Base-by-base conservation (phyloP, 2,888 invertebrate genomes). In the Sinhomidia bicolor region DNA sequence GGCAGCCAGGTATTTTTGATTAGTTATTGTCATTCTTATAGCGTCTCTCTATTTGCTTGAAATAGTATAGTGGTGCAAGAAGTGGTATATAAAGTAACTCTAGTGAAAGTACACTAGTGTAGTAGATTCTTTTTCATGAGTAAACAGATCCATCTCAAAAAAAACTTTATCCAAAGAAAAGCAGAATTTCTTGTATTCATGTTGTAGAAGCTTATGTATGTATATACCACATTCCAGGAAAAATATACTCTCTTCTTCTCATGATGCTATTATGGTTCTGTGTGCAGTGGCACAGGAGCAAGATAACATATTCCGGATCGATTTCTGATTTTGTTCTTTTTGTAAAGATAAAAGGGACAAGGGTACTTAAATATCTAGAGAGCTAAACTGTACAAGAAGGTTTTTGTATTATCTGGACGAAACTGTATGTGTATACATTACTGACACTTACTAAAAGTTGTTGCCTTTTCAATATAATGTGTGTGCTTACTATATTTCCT, bases 11-110 rank as follows among this genome's bases (percentile, higher is more conserved):
- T 51, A 26, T 29, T 47, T 80, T 80, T 78, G 79, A 60, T 80
- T 80, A 80, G 79, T 60, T 80, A 41, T n/a, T 80, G 60, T n/a
- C 79, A 60, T 57, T 60, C 57, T 41, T 41, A 41, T 17, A 57
- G 7, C 26, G 74, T 47, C 5, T 23, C 47, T 26, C 23, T n/a
- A n/a, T n/a, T n/a, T 74, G 47, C 32, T 74, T 5, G 20, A 44
- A 71, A 23, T 44, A 20, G 32, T 29, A 51, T 9, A 51, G 57
- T 54, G 2, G 23, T 4, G 20, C 6, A 54, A 54, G 20, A 1
- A 47, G 47, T 47, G n/a, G 47, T 47, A 12, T 10, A 47, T n/a
- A 7, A 5, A 36, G 36, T 36, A 36, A 36, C 36, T 36, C 3
- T 7, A 36, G 36, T 36, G 36, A 36, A 36, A n/a, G n/a, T 47